These are phyloP conservation scores for Numenius phaeopus DNA, from an alignment of 2,797 vertebrate species.

Conservation along the genomic window DNA sequence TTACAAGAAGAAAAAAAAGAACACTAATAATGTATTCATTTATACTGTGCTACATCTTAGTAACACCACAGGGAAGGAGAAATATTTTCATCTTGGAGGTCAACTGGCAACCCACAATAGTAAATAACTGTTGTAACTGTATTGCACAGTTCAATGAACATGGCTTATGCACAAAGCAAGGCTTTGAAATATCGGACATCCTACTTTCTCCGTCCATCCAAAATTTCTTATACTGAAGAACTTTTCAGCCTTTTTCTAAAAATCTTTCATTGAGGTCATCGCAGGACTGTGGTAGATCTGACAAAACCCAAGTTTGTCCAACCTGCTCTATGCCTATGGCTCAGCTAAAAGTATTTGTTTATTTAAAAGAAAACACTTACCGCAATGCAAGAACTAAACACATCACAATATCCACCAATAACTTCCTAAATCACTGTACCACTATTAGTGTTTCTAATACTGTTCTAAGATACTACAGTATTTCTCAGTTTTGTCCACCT, in stretches of 20 bases:
- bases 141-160: not conserved
- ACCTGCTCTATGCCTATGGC: not conserved
- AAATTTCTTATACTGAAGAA: not conserved
- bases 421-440: not conserved
- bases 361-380: not conserved
- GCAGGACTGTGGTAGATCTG: not conserved
- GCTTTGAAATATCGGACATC: not conserved
- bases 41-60: not conserved
- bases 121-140: not conserved
- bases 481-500: not conserved
- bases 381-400: not conserved
- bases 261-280: not conserved
- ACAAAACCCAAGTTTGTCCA: not conserved
- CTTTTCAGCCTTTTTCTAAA: not conserved
- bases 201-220: not conserved
- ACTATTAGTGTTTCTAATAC: not conserved
- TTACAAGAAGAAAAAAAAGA: not conserved
- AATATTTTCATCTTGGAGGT: not conserved
- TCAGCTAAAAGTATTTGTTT: not conserved
- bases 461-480: not conserved
- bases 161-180: not conserved
- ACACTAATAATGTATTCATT: not conserved
- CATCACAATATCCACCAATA: not conserved
- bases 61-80: not conserved
- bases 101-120: not conserved